A percentile compares a stretch with the other conserved stretches of the same genome.
phyloP scores from a whole-genome alignment of 2,113 vertebrate species.

The Xenus cinereus region DNA sequence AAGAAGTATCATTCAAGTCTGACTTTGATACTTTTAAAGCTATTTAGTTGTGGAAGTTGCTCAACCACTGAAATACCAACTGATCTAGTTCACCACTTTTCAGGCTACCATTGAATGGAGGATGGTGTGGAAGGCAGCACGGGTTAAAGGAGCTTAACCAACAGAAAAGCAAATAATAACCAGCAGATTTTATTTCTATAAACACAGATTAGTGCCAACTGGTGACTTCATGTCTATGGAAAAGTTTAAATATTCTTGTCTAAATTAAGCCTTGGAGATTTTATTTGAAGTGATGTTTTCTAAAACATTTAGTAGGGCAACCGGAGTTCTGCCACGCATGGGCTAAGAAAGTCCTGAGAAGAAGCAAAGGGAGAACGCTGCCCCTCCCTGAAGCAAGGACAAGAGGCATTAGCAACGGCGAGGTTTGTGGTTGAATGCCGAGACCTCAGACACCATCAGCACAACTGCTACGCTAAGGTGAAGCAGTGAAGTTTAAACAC shows the following conservation, averaged over 20 bases:
- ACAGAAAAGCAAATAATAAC: slow-evolving; percentile 50
- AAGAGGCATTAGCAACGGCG: accelerated
- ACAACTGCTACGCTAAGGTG: background rate
- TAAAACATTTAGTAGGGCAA: slow-evolving; percentile 35
- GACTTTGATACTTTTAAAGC: background rate
- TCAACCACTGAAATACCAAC: background rate
- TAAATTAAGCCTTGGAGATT: slow-evolving; percentile 49
- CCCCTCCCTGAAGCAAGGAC: background rate
- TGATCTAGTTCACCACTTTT: background rate
- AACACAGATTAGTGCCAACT: slow-evolving; percentile 42
- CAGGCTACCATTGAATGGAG: background rate
- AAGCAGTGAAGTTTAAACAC: background rate
- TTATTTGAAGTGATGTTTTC: slow-evolving; percentile 45
- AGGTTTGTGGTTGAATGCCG: background rate
- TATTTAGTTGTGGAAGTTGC: background rate
- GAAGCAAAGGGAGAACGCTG: background rate
- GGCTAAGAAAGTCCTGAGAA: background rate
- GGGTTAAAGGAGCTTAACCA: slow-evolving; percentile 42
- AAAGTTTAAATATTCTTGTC: slow-evolving; percentile 60
- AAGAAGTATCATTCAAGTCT: background rate
- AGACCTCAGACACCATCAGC: background rate
- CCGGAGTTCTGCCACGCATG: background rate
- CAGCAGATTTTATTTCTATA: slow-evolving; percentile 37
- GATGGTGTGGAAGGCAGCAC: background rate
- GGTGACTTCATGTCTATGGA: slow-evolving; percentile 64